These are phyloP conservation scores for Stichopus chloronotus DNA, from an alignment of 35 echinoderm and acorn worm genomes.

Conservation along the genomic window DNA sequence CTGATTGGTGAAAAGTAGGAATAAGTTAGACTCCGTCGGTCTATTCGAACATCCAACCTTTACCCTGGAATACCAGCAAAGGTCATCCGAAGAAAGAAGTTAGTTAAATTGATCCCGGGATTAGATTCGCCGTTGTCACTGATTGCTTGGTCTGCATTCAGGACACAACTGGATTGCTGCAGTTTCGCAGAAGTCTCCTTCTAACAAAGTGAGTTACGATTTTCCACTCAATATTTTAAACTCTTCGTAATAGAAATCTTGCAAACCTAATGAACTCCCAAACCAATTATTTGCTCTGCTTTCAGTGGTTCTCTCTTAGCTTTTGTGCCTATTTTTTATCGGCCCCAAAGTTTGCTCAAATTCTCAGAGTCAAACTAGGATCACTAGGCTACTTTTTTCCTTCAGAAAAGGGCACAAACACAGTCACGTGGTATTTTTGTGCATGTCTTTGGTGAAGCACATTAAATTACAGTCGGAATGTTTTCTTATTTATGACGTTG, in stretches of 20 bases:
- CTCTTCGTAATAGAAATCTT: neutral
- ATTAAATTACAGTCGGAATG: neutral
- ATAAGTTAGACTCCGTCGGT: slow-evolving; percentile 23
- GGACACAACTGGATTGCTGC: slow-evolving; percentile 61
- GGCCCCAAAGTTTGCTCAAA: too few relatives aligned
- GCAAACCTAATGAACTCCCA: neutral
- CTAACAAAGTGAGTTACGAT: slow-evolving; percentile 13
- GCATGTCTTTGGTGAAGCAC: neutral
- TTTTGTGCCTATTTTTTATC: too few relatives aligned
- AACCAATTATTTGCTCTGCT: neutral
- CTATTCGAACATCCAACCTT: neutral
- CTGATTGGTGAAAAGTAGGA: slow-evolving; percentile 59
- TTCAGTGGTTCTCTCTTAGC: too few relatives aligned
- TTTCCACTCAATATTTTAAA: slow-evolving; percentile 13
- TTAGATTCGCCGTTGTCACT: slow-evolving; percentile 49
- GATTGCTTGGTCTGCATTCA: slow-evolving; percentile 53
- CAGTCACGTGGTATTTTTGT: neutral
- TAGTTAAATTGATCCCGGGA: slow-evolving; percentile 14
- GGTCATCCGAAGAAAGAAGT: slow-evolving; percentile 24
- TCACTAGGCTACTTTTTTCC: too few relatives aligned
- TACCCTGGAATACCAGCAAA: slow-evolving; percentile 51
- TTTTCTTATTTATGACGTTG: neutral
- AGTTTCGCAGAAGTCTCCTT: slow-evolving; percentile 60
- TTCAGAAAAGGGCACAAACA: neutral
- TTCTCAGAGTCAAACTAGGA: too few relatives aligned